Evolutionary conservation across 2,888 invertebrate genomes (phyloP).

Genomic region (Eilema sororculum): DNA sequence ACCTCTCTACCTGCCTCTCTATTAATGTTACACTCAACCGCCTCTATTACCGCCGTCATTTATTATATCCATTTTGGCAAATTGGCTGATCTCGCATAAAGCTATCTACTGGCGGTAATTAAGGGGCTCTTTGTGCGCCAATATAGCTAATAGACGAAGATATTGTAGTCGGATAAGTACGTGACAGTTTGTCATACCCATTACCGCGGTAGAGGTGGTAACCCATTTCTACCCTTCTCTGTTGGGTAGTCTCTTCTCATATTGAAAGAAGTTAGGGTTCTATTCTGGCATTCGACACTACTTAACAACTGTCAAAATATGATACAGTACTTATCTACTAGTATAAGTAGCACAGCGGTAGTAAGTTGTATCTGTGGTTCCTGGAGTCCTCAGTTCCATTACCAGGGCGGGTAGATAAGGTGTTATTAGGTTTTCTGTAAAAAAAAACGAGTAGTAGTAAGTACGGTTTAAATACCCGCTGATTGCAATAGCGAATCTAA

Average conservation of each 20-base stretch:
- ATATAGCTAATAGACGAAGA: constrained; percentile 46
- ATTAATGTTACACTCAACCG: constrained; percentile 86
- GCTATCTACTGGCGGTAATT: constrained; percentile 57
- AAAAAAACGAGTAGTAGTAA: not conserved
- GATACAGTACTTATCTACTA: not conserved
- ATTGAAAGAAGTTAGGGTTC: not conserved
- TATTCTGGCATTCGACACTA: not conserved
- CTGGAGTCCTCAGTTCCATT: not conserved
- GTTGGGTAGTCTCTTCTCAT: not conserved
- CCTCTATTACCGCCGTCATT: constrained; percentile 86
- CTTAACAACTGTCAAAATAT: not conserved
- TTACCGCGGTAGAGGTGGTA: not conserved
- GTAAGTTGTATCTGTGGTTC: not conserved
- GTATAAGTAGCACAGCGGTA: not conserved
- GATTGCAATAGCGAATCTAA: not conserved
- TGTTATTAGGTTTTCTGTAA: not conserved
- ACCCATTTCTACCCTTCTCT: not conserved
- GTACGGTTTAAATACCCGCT: not conserved
- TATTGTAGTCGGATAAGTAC: constrained; percentile 39
- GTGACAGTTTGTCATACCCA: constrained; percentile 11
- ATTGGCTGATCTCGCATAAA: constrained; percentile 79
- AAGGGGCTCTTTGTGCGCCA: constrained; percentile 57
- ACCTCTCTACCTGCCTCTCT: constrained; percentile 79
- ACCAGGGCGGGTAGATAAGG: not conserved
- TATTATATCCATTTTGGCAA: constrained; percentile 86